phyloP scores from a whole-genome alignment of 2,797 vertebrate genomes.

The Xiphorhynchus erythropygius region DNA sequence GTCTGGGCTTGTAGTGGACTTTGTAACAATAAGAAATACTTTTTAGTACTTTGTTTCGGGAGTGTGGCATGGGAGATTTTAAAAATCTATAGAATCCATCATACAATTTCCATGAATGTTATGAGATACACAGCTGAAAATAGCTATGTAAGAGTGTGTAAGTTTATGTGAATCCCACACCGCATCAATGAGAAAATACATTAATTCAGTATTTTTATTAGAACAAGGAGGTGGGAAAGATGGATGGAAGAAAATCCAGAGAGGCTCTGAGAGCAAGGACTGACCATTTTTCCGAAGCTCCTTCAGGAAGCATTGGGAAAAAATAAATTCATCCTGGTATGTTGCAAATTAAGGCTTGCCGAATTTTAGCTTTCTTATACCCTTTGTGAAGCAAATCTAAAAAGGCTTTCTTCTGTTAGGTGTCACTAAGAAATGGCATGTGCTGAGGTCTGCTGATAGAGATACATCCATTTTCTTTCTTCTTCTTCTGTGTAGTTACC shows the following conservation, averaged over 20 bases:
- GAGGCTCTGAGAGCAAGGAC: neutral
- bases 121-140: neutral
- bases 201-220: neutral
- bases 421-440: neutral
- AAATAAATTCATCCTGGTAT: too few species aligned
- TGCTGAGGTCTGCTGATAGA: neutral
- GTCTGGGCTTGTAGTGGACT: neutral
- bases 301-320: neutral
- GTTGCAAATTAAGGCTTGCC: neutral
- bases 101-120: neutral
- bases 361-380: neutral
- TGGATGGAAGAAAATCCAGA: neutral
- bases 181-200: neutral
- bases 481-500: neutral
- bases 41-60: neutral
- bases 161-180: neutral
- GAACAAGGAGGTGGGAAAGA: neutral
- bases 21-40: neutral
- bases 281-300: neutral
- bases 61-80: neutral
- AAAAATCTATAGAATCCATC: slow-evolving; percentile 7
- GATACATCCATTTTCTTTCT: neutral
- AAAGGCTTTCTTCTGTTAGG: neutral
- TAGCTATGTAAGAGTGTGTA: neutral
- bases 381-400: neutral